Evolutionary conservation across 2,113 vertebrate genomes (phyloP), one percentile per base, ranked within the genome.

Genomic region (Acinonyx jubatus): DNA sequence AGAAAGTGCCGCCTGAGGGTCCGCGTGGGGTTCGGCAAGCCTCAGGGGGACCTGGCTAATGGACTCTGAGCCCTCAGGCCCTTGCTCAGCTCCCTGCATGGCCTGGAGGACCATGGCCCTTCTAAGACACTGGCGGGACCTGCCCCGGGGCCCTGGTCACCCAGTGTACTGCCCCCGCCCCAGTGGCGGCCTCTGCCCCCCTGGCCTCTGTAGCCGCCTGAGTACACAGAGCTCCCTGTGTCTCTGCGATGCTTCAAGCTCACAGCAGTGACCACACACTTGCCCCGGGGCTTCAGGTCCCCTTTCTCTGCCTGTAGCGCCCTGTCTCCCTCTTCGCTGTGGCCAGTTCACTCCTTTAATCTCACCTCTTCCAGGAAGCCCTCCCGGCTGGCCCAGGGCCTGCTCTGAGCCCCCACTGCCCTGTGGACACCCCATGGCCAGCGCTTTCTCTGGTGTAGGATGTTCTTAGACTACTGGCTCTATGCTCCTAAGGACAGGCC

Each of bases 201-300:
- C 10, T 1, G 23, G 48, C 85, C 66, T 73, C 85, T n/a, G 33
- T 23, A 36, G 52, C 52, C n/a, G 19, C 33, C 79, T 7, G 2
- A 5, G 25, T 3, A 13, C 73, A 27, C 5, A 25, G 38, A 29
- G 38, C 25, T 9, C 7, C 41, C 13, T 27, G 25, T 38, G 38
- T 14, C 21, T 25, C 73, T 45, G 23, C 14, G 5, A 7, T 36
- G n/a, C 14, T 9, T 48, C 15, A 15, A 8, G 41, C 63, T 33
- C 3, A 23, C 52, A 13, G 52, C 31, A 29, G 36, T 15, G 36
- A 76, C 36, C 27, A 3, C 29, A 7, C 4, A 16, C 25, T n/a
- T 5, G 5, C 50, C 71, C 5, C 1, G 2, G 3, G 1, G 23
- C 27, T 13, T 41, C 36, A 0, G 8, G 1, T 0, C 33, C 23